Base-by-base conservation (phyloP, 2,888 invertebrate species). In the Calameuta idolon region DNA sequence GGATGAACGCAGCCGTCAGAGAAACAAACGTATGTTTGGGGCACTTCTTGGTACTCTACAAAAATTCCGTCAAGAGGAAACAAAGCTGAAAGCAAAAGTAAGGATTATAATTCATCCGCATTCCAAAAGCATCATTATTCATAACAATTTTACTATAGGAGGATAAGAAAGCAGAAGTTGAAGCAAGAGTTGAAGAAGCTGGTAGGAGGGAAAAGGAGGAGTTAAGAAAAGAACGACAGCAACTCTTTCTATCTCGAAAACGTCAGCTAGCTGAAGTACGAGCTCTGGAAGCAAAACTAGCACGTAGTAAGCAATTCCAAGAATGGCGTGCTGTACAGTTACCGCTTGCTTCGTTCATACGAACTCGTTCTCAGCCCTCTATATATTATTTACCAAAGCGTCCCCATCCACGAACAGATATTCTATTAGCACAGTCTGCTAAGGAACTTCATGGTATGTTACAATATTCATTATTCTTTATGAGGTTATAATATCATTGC, bases 21-120 rank as follows among this genome's bases (percentile, higher is more conserved):
- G 99, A 83, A 99, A 99, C 92, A 94, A 96, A 82, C 94, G 99
- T 79, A 99, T 99, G 96, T 99, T 99, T 93, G 98, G 99, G 12
- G 96, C 98, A 33, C 93, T 99, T 73, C 92, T 99, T 77, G 99
- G 99, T 5, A 99, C 99, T 23, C 92, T 99, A 85, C 97, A 98
- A 90, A 97, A 97, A 91, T 99, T 99, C 91, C 96, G 98, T 87
- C 97, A 97, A 89, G 98, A 99, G 89, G 98, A 98, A 92, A 97
- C 97, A 78, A 96, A 95, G 77, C 92, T 97, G 83, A 97, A 97
- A 91, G 96, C 96, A 86, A 97, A 96, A 93, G 95, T 95, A 90
- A 87, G 83, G 86, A 40, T 55, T 9, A 5, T 55, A 23, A 55
- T 55, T 55, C 23, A 55, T 55, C 55, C 2, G 9, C 2, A 55